Base-by-base conservation (phyloP, 2,797 vertebrate genomes). In the Ctenochaetus hawaiiensis region DNA sequence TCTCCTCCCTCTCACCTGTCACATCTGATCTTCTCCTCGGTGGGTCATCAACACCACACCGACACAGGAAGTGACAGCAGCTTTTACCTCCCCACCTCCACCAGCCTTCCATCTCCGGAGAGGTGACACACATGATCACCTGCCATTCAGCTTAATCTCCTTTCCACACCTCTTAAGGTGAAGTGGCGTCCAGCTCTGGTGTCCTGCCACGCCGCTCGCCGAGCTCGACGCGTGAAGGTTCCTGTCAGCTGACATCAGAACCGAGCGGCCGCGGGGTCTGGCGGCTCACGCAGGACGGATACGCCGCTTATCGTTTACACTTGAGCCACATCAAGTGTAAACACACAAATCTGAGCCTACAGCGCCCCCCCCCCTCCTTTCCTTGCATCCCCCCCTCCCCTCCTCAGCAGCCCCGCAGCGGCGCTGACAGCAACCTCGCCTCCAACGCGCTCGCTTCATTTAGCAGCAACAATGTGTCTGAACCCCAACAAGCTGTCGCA, bases 1-100 rank as follows among this genome's bases (percentile, higher is more conserved):
- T 94, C 84, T 85, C 89, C 92, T 95, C 75, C 82, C 91, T 95
- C 94, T 96, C 95, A 91, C 91, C 93, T 95, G 94, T 94, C 96
- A 95, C 82, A 86, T 79, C 89, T 58, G 51, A 92, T 92, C 91
- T 86, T 58, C 86, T 93, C 81, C 87, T 84, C 85, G 72, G 86
- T 84, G 72, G 88, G 85, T 82, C 80, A 22, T 79, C 82, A 45
- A 16, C 90, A 71, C 78, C 82, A 64, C 83, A 52, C 73, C 41
- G 1, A 91, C 72, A 83, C 87, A 81, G 84, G 92, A 92, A 90
- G 83, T 94, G 96, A 96, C 94, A 93, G 93, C 82, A 87, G 60
- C 87, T 87, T 94, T 95, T 95, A 88, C 87, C 87, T 78, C 80
- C 73, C 49, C 83, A 80, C 78, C 58, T 64, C 77, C 78, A 66